Base-by-base conservation (phyloP, 2,797 vertebrate genomes). In the Tolypeutes matacus region DNA sequence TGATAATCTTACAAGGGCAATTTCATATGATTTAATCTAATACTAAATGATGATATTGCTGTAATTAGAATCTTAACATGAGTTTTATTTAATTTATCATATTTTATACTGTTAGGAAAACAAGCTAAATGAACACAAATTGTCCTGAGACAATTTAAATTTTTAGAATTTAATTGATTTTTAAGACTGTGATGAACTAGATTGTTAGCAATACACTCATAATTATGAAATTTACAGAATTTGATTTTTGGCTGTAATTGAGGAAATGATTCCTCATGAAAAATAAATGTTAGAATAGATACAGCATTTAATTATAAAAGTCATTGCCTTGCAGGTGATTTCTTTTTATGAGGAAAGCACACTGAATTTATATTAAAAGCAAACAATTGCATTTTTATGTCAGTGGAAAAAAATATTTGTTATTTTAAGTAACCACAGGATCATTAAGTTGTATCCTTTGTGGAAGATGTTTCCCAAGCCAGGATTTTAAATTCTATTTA, bases 361-460 rank as follows among this genome's bases (percentile, higher is more conserved):
- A 75, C 34, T 76, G 51, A 94, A 83, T 92, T 88, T 94, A 76
- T 94, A 80, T 76, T 92, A 96, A 96, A 95, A 96, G 87, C 92
- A 97, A 93, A 96, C 92, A 97, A 76, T 82, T 91, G 29, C 89
- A 97, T 91, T 96, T 96, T 97, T 96, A 88, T 49, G 6, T 87
- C 51, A 75, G 58, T 86, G 65, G 88, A 64, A 96, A 94, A 96
- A 80, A 86, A 29, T 42, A 92, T 62, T 36, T 96, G 67, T 89
- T 90, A 39, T 73, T 87, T 80, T 77, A 92, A 86, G 90, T 95
- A 87, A 95, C 96, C 96, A 95, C 67, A 84, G 29, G 86, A 93
- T 86, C 86, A 97, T 98, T 95, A 97, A 96, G 89, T 97, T 97
- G 98, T 72, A 95, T 97, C 94, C 97, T 98, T 83, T 82, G 90